Base-by-base conservation (phyloP, 1,140 invertebrate species). In the Temnothorax nylanderi region DNA sequence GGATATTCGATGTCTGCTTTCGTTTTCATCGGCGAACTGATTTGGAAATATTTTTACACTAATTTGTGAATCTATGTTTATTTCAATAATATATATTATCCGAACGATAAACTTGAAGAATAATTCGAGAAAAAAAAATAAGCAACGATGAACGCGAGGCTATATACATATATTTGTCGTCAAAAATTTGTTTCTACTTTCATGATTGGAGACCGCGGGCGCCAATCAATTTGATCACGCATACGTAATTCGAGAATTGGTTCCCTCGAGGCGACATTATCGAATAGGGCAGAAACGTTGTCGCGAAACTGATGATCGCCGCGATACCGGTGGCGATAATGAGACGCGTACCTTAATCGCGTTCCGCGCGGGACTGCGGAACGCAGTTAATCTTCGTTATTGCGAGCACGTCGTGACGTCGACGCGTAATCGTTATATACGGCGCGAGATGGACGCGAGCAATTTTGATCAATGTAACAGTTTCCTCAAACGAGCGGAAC, bases 391-490 rank as follows among this genome's bases (percentile, higher is more conserved):
- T 85, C 58, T 76, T 77, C 72, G 81, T 85, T 85, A 85, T 76
- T 85, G 72, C 69, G 11, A 41, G 51, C n/a, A 41, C 69, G 56
- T 47, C 49, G 21, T n/a, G 71, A 60, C 37, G 54, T 75, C 71
- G 81, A 62, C 72, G 41, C 26, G 54, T 76, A 77, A 85, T 85
- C 54, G 58, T 76, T 62, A 81, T 56, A 81, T 62, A 77, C 71
- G 34, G 47, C 67, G 64, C 41, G 65, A 74, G 78, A 82, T 82
- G 47, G 65, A 72, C 67, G 67, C 67, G 58, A 76, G 71, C 58
- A 77, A 85, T 85, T 75, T 85, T 62, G 74, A 85, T 85, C 69
- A 81, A 86, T 56, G 76, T 67, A 82, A 86, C 85, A 86, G 76
- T 86, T 86, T 86, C 64, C 51, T 69, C 64, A 86, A 81, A 65